Evolutionary conservation across 2,797 vertebrate species (phyloP).

Genomic region (Adelosebastes latens): DNA sequence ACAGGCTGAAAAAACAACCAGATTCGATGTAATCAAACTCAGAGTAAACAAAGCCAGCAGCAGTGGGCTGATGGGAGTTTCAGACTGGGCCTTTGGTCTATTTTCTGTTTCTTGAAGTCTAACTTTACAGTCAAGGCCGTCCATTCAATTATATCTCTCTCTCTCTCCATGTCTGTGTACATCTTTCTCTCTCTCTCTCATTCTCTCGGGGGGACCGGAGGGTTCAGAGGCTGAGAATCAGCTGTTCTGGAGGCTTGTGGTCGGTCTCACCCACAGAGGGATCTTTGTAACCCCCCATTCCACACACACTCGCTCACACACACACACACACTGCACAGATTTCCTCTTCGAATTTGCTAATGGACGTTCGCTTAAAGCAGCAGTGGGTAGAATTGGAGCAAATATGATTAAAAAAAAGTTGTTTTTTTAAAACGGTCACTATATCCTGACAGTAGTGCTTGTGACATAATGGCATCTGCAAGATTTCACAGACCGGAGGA

Average conservation of each 20-base stretch:
- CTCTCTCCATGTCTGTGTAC: not conserved
- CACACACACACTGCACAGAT: slow-evolving; percentile 21
- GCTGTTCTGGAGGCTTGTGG: slow-evolving; percentile 75
- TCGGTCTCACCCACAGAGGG: slow-evolving; percentile 69
- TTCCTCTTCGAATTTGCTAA: not conserved
- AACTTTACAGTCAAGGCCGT: slow-evolving; percentile 46
- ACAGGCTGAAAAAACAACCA: not conserved
- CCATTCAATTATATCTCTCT: not conserved
- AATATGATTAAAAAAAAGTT: no score
- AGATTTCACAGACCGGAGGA: no score
- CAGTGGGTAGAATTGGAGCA: no score
- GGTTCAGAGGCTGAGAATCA: slow-evolving; percentile 75
- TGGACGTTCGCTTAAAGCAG: no score
- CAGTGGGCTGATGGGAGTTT: not conserved
- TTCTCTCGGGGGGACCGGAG: slow-evolving; percentile 35
- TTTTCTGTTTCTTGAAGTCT: slow-evolving; percentile 38
- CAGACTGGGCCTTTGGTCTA: slow-evolving; percentile 18
- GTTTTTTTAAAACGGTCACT: no score
- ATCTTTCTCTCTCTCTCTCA: not conserved
- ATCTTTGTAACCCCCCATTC: slow-evolving; percentile 69
- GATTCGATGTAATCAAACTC: not conserved
- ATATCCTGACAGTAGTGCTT: no score
- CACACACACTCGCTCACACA: slow-evolving; percentile 31
- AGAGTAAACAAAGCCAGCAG: slow-evolving; percentile 17
- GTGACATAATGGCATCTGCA: no score